phyloP scores from a whole-genome alignment of 2,113 vertebrate species.

The Chaenogobius annularis region DNA sequence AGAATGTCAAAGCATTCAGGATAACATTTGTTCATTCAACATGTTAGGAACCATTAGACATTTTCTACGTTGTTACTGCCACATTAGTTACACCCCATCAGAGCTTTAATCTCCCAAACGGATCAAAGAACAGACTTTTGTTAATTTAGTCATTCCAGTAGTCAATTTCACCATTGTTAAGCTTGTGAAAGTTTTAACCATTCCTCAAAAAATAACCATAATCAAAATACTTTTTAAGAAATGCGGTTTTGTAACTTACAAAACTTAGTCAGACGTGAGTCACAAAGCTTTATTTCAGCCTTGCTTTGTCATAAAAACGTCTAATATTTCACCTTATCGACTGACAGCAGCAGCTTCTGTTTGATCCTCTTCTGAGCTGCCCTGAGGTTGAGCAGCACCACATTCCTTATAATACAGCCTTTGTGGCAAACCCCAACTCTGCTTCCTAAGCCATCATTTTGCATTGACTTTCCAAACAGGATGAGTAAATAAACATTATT shows the following conservation, averaged over 20 bases:
- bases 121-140: neutral
- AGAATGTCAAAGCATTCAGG: neutral
- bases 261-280: neutral
- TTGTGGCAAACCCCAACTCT: neutral
- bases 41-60: too few species aligned
- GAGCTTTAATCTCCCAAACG: neutral
- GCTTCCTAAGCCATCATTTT: constrained; percentile 1
- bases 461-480: neutral
- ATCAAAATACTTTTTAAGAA: neutral
- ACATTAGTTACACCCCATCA: neutral
- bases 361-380: neutral
- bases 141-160: neutral
- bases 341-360: constrained; percentile 2
- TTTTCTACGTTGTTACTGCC: neutral
- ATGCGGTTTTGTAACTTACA: neutral
- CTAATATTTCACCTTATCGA: constrained; percentile 1
- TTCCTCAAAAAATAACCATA: neutral
- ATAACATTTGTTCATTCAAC: too few species aligned
- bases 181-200: neutral
- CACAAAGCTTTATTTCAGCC: neutral
- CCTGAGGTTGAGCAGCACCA: neutral
- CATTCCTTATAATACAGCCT: neutral
- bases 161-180: neutral
- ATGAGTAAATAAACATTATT: constrained; percentile 17
- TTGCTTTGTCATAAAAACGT: constrained; percentile 1